Evolutionary conservation across 2,113 vertebrate species (phyloP).

Genomic region (Tor tambroides): DNA sequence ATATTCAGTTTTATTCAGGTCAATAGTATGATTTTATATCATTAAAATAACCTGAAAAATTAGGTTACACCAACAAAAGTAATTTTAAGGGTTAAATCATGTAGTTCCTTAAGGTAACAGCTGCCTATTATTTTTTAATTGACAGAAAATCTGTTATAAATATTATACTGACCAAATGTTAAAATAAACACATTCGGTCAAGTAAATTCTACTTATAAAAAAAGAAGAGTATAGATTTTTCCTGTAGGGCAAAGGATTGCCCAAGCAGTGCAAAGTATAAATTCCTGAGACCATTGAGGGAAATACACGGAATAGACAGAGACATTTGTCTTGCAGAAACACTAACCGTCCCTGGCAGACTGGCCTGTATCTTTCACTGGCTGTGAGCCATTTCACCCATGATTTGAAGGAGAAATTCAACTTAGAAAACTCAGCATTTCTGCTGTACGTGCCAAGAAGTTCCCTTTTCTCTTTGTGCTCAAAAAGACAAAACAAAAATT

Average conservation of each 20-base stretch:
- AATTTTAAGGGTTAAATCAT: neutral
- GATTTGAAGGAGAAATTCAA: constrained; percentile 26
- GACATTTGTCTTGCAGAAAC: constrained; percentile 32
- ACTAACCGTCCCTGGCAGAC: constrained; percentile 40
- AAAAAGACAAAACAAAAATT: neutral
- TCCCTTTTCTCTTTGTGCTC: neutral
- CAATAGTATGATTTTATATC: neutral
- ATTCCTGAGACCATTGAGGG: constrained; percentile 13
- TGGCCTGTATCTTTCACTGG: constrained; percentile 37
- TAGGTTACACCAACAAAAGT: neutral
- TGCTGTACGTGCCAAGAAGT: neutral
- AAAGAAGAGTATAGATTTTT: neutral
- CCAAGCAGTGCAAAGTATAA: constrained; percentile 22
- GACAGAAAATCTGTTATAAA: neutral
- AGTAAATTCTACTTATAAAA: neutral
- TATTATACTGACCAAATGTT: constrained; percentile 15
- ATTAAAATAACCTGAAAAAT: neutral
- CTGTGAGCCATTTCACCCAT: constrained; percentile 19
- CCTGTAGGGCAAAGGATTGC: neutral
- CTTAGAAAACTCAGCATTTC: constrained; percentile 10
- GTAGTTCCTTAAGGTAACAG: neutral
- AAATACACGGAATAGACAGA: constrained; percentile 34
- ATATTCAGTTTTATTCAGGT: neutral
- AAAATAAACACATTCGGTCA: neutral
- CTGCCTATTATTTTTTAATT: neutral